Evolutionary conservation across 2,797 vertebrate species (phyloP), one percentile per base, ranked within the genome.

Genomic region (Alectoris magna): DNA sequence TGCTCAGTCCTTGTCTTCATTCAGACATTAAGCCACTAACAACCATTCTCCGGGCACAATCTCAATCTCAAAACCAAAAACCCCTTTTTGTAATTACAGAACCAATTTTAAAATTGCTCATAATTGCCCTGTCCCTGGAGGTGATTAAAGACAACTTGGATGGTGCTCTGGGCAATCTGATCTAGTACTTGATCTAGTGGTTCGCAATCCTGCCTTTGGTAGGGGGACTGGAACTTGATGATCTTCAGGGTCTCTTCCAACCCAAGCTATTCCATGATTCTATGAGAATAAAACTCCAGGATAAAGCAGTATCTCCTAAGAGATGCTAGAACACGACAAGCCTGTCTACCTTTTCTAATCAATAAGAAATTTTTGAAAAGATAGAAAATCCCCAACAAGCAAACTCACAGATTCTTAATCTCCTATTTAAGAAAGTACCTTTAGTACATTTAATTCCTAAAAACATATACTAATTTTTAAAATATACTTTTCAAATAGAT

Each of bases 11-110:
- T 53, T 53, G 27, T 53, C 27, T 53, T 27, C 27, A 53, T 53
- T 53, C 27, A 53, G 51, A 53, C 51, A 18, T 53, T 14, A 51
- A 26, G 49, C 24, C 24, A 26, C 9, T 26, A 13, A 26, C 24
- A 51, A 26, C 49, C 24, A 51, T 51, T 14, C 49, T 51, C 49
- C 14, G 49, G 49, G 49, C 49, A 51, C 44, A 51, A 23, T 19
- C 76, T 74, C 38, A 84, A 48, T 69, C 53, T 74, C 38, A 75
- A 41, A 86, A 95, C 72, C 29, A 90, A 81, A 34, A 43, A 8
- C 22, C 75, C 62, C n/a, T 91, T 68, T 67, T 83, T 75, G n/a
- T 70, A 87, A 85, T 29, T 89, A 23, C 36, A 73, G 94, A 89
- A 76, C 16, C 60, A 89, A 80, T n/a, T 84, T 41, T 14, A 82